A percentile compares a stretch with the other conserved stretches of the same genome.
phyloP scores from a whole-genome alignment of 2,888 invertebrate genomes.

The Temnothorax rugatulus region DNA sequence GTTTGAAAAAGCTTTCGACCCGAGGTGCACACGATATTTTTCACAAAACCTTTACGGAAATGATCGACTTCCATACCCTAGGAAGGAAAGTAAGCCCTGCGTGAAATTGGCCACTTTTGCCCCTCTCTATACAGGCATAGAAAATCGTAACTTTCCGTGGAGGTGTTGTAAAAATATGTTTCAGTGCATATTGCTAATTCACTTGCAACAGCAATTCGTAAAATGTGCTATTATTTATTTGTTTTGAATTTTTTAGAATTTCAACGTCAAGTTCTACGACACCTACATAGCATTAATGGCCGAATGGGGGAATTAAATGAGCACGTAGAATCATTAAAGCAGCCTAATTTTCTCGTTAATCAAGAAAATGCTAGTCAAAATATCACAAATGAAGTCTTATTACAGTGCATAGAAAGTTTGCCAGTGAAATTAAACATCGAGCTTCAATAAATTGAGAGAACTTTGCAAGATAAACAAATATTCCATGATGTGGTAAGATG shows the following conservation, averaged over 20 bases:
- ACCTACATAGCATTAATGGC: slow-evolving; percentile 14
- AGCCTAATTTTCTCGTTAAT: neutral
- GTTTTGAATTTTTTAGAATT: slow-evolving; percentile 12
- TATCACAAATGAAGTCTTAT: neutral
- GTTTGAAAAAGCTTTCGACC: too few species aligned
- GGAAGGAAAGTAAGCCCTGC: too few species aligned
- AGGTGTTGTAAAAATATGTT: neutral
- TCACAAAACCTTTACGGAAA: too few species aligned
- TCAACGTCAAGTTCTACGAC: slow-evolving; percentile 4
- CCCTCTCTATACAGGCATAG: too few species aligned
- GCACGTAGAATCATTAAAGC: neutral
- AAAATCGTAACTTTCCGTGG: too few species aligned
- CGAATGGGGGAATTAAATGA: neutral
- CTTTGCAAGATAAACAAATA: slow-evolving; percentile 9
- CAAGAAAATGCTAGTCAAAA: slow-evolving; percentile 3
- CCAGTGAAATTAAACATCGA: neutral
- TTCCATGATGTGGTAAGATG: neutral
- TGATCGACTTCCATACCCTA: too few species aligned
- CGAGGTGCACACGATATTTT: too few species aligned
- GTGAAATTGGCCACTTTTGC: too few species aligned
- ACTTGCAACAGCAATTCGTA: neutral
- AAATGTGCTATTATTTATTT: neutral
- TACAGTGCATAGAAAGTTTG: neutral
- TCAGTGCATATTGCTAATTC: neutral
- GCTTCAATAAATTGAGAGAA: slow-evolving; percentile 9